Percentiles rank a stretch among this genome's conserved stretches.
Evolutionary conservation across 37 sponge, comb jelly and placozoan genomes (phyloP).

Genomic region (Dysidea cf. avara): DNA sequence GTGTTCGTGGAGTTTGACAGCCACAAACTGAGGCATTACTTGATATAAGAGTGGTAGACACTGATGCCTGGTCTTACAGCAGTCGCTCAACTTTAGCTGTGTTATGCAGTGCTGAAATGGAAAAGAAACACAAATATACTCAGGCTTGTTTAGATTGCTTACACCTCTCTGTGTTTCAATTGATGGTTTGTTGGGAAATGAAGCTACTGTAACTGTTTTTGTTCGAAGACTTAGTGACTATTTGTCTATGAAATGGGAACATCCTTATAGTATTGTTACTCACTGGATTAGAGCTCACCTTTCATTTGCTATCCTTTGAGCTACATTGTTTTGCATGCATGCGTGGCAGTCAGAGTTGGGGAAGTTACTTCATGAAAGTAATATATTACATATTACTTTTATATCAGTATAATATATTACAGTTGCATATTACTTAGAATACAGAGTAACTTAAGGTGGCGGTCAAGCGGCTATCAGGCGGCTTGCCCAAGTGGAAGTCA

Average conservation of each 20-base stretch:
- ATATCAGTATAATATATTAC: too few species aligned
- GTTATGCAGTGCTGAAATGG: conserved; percentile 16
- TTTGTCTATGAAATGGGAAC: conserved; percentile 27
- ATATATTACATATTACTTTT: too few species aligned
- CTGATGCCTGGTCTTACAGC: conserved; percentile 29
- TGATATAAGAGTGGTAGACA: conserved; percentile 57
- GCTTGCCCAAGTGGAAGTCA: too few species aligned
- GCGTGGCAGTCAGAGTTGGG: too few species aligned
- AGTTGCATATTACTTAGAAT: too few species aligned
- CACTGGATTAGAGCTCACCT: conserved; percentile 3
- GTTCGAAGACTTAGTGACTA: conserved; percentile 2
- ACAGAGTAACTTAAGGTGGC: conserved; percentile 3
- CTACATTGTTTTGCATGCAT: conserved; percentile 20
- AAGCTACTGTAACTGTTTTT: conserved; percentile 6
- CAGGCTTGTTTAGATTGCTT: conserved; percentile 14
- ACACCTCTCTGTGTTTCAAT: conserved; percentile 36
- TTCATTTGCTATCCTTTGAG: conserved; percentile 18
- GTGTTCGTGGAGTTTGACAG: conserved; percentile 46
- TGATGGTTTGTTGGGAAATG: conserved; percentile 37
- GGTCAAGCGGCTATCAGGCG: too few species aligned
- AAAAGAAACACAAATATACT: conserved; percentile 28
- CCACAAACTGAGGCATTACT: conserved; percentile 51
- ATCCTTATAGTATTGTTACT: conserved; percentile 9
- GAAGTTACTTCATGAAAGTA: too few species aligned
- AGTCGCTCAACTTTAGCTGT: conserved; percentile 5